Evolutionary conservation across 2,888 invertebrate species (phyloP).

Genomic region (Carcina quercana): DNA sequence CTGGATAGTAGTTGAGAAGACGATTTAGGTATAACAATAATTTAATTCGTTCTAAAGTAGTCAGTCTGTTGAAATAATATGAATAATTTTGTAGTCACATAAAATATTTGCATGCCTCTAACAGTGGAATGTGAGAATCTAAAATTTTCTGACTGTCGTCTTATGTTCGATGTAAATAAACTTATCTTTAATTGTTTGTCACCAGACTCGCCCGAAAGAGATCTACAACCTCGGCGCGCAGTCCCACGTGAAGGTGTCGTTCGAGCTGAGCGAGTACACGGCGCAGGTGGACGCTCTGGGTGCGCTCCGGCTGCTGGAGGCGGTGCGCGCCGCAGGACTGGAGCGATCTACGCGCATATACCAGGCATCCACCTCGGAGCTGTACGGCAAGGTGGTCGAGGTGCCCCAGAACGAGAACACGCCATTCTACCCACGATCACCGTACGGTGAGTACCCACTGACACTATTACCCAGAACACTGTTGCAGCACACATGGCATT

Average conservation of each 20-base stretch:
- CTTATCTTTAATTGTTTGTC: constrained; percentile 8
- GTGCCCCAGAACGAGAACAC: constrained; percentile 96
- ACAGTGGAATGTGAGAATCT: too few species aligned
- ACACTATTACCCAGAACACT: too few species aligned
- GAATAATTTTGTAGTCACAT: too few species aligned
- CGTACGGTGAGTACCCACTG: constrained; percentile 92
- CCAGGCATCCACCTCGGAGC: constrained; percentile 96
- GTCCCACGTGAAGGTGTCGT: constrained; percentile 99
- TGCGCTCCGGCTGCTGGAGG: constrained; percentile 91
- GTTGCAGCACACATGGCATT: too few species aligned
- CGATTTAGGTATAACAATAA: too few species aligned
- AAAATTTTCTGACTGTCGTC: neutral
- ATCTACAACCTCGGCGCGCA: constrained; percentile 99
- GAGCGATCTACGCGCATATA: constrained; percentile 90
- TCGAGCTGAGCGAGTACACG: constrained; percentile 98
- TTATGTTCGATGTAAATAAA: neutral
- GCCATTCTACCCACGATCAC: constrained; percentile 96
- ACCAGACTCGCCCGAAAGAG: constrained; percentile 84
- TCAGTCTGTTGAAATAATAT: too few species aligned
- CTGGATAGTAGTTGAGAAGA: too few species aligned
- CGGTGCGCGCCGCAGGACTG: constrained; percentile 91
- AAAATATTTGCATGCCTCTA: too few species aligned
- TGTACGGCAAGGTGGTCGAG: constrained; percentile 95
- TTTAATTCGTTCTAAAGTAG: too few species aligned
- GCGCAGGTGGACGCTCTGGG: constrained; percentile 99